Evolutionary conservation across 2,888 invertebrate genomes (phyloP).

Genomic region (Apodemia hepburni): DNA sequence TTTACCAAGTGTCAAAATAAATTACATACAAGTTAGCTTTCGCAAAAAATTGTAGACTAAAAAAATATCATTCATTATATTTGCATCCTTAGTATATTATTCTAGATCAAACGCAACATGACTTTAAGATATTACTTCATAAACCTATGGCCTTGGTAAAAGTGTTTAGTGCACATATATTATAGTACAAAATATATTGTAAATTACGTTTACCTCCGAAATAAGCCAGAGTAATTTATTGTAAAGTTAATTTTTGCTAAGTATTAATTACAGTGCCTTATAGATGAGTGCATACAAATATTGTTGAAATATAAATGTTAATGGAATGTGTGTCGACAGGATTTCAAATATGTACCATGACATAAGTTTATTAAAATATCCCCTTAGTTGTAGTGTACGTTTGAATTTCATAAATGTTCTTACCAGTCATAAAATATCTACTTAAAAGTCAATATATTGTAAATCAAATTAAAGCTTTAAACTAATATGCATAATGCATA

Average conservation of each 20-base stretch:
- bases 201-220: not conserved
- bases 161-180: slow-evolving; percentile 1
- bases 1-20: not conserved
- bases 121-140: not conserved
- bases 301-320: slow-evolving; percentile 3
- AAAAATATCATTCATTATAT: too few relatives aligned
- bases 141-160: not conserved
- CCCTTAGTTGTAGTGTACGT: not conserved
- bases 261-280: slow-evolving; percentile 52
- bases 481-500: too few relatives aligned
- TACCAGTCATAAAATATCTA: too few relatives aligned
- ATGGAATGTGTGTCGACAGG: not conserved
- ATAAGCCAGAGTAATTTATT: slow-evolving; percentile 9
- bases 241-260: slow-evolving; percentile 16
- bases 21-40: not conserved
- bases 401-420: not conserved
- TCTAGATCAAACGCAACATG: not conserved
- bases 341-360: not conserved
- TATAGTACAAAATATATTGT: slow-evolving; percentile 14
- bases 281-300: slow-evolving; percentile 25
- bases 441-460: too few relatives aligned
- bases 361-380: not conserved
- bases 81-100: not conserved
- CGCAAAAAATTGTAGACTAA: not conserved
- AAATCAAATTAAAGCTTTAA: too few relatives aligned